Conservation (phyloP, 2,888 invertebrate species). For the Rugalucina vietnamica region DNA sequence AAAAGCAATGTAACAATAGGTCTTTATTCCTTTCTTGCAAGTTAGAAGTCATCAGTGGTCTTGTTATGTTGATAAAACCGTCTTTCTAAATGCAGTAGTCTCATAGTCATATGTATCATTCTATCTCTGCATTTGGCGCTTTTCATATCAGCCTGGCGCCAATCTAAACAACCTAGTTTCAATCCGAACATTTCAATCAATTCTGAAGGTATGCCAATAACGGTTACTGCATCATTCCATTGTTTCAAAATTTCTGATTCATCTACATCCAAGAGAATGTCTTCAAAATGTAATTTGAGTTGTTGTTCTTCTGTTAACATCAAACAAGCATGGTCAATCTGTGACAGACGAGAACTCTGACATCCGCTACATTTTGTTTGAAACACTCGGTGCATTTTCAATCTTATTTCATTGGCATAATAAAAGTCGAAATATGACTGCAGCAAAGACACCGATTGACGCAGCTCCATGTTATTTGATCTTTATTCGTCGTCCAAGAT, state of each 20-base stretch:
- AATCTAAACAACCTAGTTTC: slow-evolving; percentile 39
- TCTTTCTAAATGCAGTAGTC: slow-evolving; percentile 24
- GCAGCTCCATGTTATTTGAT: slow-evolving; percentile 24
- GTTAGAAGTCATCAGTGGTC: too few relatives aligned
- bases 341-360: slow-evolving; percentile 28
- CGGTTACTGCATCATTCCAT: slow-evolving; percentile 26
- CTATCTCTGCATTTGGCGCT: slow-evolving; percentile 25
- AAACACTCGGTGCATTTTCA: slow-evolving; percentile 27
- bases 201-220: slow-evolving; percentile 4
- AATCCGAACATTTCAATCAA: slow-evolving; percentile 34
- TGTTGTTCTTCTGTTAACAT: slow-evolving; percentile 18
- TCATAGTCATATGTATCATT: slow-evolving; percentile 35
- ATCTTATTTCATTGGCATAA: slow-evolving; percentile 41
- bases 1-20: too few relatives aligned
- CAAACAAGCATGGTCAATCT: slow-evolving; percentile 40
- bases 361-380: slow-evolving; percentile 40
- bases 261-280: slow-evolving; percentile 38
- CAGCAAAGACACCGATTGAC: slow-evolving; percentile 26
- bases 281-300: slow-evolving; percentile 43
- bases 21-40: too few relatives aligned
- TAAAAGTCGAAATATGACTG: slow-evolving; percentile 51
- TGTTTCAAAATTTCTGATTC: slow-evolving; percentile 25
- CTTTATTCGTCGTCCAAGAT: not conserved
- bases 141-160: slow-evolving; percentile 45
- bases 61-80: too few relatives aligned